Evolutionary conservation across 2,113 vertebrate genomes (phyloP).

Genomic region (Cryptoleucopteryx plumbea): DNA sequence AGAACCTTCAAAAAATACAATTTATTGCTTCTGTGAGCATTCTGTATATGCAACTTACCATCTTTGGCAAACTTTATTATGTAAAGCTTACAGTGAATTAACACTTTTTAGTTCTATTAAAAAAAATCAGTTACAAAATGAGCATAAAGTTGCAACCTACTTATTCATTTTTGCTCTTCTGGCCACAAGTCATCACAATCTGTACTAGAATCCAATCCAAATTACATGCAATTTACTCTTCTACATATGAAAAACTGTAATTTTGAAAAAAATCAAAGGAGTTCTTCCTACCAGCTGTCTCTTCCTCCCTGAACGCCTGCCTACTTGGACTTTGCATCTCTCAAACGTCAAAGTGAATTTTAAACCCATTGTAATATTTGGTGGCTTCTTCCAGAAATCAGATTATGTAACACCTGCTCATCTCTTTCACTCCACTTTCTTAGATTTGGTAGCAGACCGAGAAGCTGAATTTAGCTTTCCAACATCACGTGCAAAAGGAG

Average conservation of each 20-base stretch:
- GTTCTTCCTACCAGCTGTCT: constrained; percentile 59
- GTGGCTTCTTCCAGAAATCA: constrained; percentile 33
- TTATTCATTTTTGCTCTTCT: background rate
- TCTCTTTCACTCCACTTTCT: constrained; percentile 22
- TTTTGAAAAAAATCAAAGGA: constrained; percentile 41
- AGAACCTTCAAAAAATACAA: background rate
- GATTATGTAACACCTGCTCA: constrained; percentile 55
- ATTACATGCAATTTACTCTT: constrained; percentile 2
- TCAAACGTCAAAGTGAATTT: constrained; percentile 53
- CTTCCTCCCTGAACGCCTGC: constrained; percentile 33
- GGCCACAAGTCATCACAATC: background rate
- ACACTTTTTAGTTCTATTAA: background rate
- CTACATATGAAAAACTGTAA: constrained; percentile 39
- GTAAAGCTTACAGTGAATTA: background rate
- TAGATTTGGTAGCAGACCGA: background rate
- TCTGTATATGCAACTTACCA: background rate
- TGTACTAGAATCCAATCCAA: background rate
- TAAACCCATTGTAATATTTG: constrained; percentile 43
- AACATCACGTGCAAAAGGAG: background rate
- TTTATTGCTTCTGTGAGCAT: background rate
- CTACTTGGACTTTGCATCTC: constrained; percentile 56
- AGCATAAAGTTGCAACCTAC: background rate
- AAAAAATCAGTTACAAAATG: background rate
- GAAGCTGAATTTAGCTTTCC: constrained; percentile 40
- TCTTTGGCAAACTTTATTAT: background rate